These are phyloP conservation scores for Sarcophaga caerulescens DNA, from an alignment of 2,888 invertebrate genomes.

Conservation along the genomic window DNA sequence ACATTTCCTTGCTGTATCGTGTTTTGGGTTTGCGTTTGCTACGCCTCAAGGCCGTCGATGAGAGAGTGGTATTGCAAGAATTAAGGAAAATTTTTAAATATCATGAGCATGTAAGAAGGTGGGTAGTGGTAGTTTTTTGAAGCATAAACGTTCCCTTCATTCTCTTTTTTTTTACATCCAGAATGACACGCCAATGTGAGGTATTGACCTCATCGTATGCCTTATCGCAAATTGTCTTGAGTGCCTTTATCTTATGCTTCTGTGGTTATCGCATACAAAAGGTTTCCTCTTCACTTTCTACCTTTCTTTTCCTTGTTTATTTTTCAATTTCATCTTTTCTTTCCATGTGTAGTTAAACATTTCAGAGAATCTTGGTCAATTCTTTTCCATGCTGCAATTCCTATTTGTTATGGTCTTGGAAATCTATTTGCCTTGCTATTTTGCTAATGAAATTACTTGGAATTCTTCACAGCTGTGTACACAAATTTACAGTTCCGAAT, in stretches of 20 bases:
- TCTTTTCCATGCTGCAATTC: conserved; percentile 72
- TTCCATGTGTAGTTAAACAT: conserved; percentile 66
- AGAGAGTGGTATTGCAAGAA: conserved; percentile 12
- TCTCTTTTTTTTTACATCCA: background rate
- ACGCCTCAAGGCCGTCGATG: conserved; percentile 44
- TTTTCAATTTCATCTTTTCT: background rate
- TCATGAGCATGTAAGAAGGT: conserved; percentile 57
- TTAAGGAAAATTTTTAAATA: conserved; percentile 42
- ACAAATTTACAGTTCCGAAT: conserved; percentile 74
- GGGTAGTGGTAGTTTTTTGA: background rate
- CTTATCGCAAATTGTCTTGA: conserved; percentile 74
- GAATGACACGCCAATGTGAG: conserved; percentile 68
- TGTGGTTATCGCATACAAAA: conserved; percentile 73
- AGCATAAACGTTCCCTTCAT: no score
- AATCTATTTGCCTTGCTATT: conserved; percentile 78
- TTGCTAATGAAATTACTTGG: conserved; percentile 75
- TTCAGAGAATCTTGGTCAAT: conserved; percentile 66
- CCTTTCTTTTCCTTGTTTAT: background rate
- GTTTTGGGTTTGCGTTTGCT: conserved; percentile 72
- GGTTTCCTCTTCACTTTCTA: conserved; percentile 35
- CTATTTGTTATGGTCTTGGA: conserved; percentile 74
- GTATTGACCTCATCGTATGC: conserved; percentile 72
- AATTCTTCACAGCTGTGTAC: conserved; percentile 72
- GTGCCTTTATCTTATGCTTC: conserved; percentile 76
- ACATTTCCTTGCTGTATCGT: conserved; percentile 67